phyloP scores from a whole-genome alignment of 2,888 invertebrate genomes.

The Hirtodrosophila trivittata region DNA sequence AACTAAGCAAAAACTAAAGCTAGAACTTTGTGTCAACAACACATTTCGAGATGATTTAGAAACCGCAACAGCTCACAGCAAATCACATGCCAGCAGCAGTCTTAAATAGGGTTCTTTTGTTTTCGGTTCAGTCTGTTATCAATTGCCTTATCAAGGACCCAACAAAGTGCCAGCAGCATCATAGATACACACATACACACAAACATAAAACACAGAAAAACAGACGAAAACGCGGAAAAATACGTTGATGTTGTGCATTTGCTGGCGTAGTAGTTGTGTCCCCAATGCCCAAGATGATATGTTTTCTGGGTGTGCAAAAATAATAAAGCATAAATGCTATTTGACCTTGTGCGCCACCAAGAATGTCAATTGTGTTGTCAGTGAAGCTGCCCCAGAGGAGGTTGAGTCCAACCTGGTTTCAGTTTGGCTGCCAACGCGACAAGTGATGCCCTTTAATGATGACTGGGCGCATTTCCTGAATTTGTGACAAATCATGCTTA shows the following conservation, averaged over 20 bases:
- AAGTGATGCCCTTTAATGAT: conserved; percentile 36
- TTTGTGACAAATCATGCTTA: conserved; percentile 26
- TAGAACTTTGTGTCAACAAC: conserved; percentile 1
- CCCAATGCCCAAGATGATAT: background rate
- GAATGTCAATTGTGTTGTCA: conserved; percentile 58
- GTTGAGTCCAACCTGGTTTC: conserved; percentile 15
- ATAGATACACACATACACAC: conserved; percentile 12
- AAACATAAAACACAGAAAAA: conserved; percentile 1
- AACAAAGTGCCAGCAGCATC: conserved; percentile 23
- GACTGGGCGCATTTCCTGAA: conserved; percentile 17
- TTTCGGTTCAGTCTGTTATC: conserved; percentile 57
- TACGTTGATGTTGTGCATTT: conserved; percentile 7
- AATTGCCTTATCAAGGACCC: conserved; percentile 56
- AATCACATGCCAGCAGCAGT: background rate
- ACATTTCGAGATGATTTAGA: conserved; percentile 23
- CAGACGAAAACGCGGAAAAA: conserved; percentile 19
- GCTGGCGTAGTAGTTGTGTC: background rate
- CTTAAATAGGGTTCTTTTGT: conserved; percentile 5
- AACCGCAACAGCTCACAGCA: background rate
- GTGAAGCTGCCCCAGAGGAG: conserved; percentile 13
- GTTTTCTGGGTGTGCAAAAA: conserved; percentile 16
- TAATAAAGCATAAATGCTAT: conserved; percentile 55
- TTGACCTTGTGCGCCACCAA: conserved; percentile 63
- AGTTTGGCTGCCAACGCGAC: conserved; percentile 19
- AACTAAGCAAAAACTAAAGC: conserved; percentile 12